Evolutionary conservation across 2,888 invertebrate species (phyloP).

Genomic region (Oxyteleia sp.): DNA sequence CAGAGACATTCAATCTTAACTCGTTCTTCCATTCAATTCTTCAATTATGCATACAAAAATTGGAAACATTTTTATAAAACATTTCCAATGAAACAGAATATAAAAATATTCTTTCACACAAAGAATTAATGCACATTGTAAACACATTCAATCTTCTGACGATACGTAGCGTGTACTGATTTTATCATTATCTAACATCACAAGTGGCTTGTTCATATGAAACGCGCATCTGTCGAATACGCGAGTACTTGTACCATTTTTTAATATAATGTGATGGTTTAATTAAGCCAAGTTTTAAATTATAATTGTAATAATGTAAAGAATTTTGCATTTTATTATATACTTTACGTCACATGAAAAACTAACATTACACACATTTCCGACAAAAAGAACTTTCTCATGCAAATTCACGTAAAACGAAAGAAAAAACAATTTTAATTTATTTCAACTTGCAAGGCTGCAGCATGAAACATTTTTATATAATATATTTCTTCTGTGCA

Average conservation of each 20-base stretch:
- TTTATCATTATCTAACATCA: constrained; percentile 31
- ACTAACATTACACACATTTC: not conserved
- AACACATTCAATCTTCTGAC: not conserved
- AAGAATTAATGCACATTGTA: no score
- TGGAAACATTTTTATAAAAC: not conserved
- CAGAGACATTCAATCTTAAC: no score
- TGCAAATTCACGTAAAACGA: not conserved
- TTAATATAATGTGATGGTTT: not conserved
- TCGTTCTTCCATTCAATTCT: no score
- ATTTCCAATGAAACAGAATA: no score
- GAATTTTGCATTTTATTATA: not conserved
- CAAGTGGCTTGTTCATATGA: constrained; percentile 19
- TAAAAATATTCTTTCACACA: no score
- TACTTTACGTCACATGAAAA: not conserved
- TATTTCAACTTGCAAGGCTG: constrained; percentile 18
- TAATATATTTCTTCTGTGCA: constrained; percentile 32
- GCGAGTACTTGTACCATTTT: not conserved
- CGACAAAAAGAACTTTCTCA: not conserved
- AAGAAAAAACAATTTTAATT: constrained; percentile 29
- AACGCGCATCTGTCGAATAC: constrained; percentile 18
- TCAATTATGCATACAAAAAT: no score
- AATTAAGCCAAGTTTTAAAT: not conserved
- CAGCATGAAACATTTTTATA: constrained; percentile 18
- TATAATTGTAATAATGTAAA: not conserved
- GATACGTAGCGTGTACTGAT: not conserved